These are phyloP conservation scores for Nycticebus coucang DNA, from an alignment of 2,113 vertebrate species.

Conservation along the genomic window DNA sequence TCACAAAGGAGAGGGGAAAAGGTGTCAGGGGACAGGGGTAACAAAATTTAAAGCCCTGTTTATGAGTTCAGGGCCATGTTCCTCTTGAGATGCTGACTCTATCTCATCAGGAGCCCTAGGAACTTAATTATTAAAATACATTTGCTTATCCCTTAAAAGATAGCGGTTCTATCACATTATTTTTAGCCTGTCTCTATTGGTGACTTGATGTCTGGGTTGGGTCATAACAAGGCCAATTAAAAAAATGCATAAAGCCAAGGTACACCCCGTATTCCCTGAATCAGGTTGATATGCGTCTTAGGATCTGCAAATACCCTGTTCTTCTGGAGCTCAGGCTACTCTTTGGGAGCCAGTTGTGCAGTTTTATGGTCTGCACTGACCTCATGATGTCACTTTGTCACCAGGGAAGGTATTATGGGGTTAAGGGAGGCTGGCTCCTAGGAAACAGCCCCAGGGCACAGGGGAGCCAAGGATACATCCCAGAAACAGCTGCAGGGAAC, in stretches of 20 bases:
- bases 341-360: not conserved
- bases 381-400: slow-evolving; percentile 75
- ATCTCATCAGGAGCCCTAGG: slow-evolving; percentile 67
- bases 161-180: slow-evolving; percentile 67
- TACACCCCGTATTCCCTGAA: slow-evolving; percentile 31
- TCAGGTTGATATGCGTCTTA: slow-evolving; percentile 73
- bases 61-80: not conserved
- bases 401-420: slow-evolving; percentile 45
- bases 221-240: slow-evolving; percentile 76
- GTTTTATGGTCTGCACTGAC: slow-evolving; percentile 77
- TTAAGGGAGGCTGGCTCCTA: slow-evolving; percentile 73
- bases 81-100: slow-evolving; percentile 37
- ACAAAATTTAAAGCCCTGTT: not conserved
- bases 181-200: slow-evolving; percentile 76
- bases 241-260: slow-evolving; percentile 38
- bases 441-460: slow-evolving; percentile 62
- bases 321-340: slow-evolving; percentile 33
- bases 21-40: not conserved
- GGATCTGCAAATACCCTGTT: slow-evolving; percentile 59
- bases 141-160: slow-evolving; percentile 26
- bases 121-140: slow-evolving; percentile 59
- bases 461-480: not conserved
- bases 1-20: not conserved
- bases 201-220: slow-evolving; percentile 81
- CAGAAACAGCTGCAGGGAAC: slow-evolving; percentile 23